Evolutionary conservation across 2,797 vertebrate species (phyloP).

Genomic region (Gila robusta): DNA sequence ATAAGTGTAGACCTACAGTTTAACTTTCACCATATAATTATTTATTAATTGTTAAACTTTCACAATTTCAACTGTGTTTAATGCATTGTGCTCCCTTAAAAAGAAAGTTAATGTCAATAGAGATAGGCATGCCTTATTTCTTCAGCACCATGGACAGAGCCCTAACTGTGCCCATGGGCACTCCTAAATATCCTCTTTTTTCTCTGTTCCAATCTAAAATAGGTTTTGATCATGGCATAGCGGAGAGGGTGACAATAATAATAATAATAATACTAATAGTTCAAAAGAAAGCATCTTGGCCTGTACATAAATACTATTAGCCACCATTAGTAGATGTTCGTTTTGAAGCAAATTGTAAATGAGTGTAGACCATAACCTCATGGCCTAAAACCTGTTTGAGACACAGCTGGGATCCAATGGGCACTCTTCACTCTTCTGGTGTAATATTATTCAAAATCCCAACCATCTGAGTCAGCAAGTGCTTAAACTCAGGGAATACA

Average conservation of each 20-base stretch:
- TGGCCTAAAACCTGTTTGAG: neutral
- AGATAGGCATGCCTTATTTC: neutral
- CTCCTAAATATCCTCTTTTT: neutral
- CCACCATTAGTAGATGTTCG: neutral
- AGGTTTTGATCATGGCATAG: neutral
- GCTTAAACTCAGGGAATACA: neutral
- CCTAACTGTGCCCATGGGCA: neutral
- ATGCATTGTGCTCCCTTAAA: neutral
- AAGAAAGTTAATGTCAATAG: neutral
- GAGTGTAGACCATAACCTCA: neutral
- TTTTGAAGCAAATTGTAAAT: neutral
- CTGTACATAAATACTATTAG: neutral
- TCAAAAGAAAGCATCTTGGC: neutral
- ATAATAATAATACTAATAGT: neutral
- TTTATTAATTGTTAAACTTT: neutral
- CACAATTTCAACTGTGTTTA: neutral
- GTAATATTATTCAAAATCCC: neutral
- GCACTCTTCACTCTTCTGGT: neutral
- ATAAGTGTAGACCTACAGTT: neutral
- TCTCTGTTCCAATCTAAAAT: neutral
- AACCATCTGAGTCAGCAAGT: neutral
- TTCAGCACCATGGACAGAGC: slow-evolving; percentile 59
- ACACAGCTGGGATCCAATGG: neutral
- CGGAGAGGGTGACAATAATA: neutral
- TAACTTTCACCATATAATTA: neutral